phyloP scores from a whole-genome alignment of 2,888 invertebrate species.

The Julus scanicus region DNA sequence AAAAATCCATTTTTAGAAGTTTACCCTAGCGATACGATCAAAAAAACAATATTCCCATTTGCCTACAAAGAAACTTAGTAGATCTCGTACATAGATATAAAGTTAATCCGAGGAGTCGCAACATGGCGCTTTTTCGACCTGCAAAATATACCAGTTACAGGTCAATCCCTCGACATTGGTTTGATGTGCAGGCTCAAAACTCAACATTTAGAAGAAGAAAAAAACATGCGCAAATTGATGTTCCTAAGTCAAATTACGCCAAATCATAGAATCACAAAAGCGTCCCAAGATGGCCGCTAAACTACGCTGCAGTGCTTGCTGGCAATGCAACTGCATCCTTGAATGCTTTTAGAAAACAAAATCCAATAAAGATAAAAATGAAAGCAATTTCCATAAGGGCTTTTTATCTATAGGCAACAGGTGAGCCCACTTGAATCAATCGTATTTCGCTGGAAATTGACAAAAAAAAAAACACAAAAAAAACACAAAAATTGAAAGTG shows the following conservation, averaged over 20 bases:
- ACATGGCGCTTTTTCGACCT: neutral
- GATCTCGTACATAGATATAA: neutral
- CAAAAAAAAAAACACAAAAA: too few species aligned
- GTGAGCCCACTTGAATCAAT: neutral
- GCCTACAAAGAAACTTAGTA: neutral
- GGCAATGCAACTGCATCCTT: too few species aligned
- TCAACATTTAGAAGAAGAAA: too few species aligned
- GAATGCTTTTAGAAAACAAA: too few species aligned
- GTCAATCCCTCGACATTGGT: too few species aligned
- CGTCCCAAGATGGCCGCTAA: neutral
- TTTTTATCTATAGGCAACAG: neutral
- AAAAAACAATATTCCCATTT: neutral
- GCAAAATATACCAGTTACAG: too few species aligned
- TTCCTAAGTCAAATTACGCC: too few species aligned
- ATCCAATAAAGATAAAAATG: neutral
- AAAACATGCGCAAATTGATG: too few species aligned
- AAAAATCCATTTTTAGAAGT: constrained; percentile 15
- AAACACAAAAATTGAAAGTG: neutral
- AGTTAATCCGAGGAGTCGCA: neutral
- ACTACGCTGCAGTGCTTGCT: neutral
- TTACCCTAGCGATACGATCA: neutral
- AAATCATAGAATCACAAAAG: neutral
- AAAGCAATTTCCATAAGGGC: neutral
- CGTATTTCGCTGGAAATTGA: neutral
- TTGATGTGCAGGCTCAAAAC: too few species aligned